Evolutionary conservation across 2,797 vertebrate genomes (phyloP).

Genomic region (Alexandromys oeconomus): DNA sequence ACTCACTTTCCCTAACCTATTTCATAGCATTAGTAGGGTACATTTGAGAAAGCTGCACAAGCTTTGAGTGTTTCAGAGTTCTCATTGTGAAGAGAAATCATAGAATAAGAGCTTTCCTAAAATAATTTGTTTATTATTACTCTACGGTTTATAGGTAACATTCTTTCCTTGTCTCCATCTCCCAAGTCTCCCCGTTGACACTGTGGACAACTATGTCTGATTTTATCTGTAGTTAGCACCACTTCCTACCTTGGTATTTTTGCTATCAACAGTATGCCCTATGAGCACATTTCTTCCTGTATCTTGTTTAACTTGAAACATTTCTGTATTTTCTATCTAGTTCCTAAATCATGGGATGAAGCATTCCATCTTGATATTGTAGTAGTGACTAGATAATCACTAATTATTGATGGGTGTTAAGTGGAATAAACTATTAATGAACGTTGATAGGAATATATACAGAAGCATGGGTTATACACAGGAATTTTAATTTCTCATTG

Average conservation of each 20-base stretch:
- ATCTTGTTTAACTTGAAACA: slow-evolving; percentile 2
- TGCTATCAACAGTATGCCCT: neutral
- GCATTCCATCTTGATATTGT: neutral
- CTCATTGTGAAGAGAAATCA: neutral
- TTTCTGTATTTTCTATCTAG: slow-evolving; percentile 32
- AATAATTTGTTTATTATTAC: neutral
- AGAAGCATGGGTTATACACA: slow-evolving; percentile 59
- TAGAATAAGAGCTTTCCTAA: neutral
- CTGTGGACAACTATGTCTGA: neutral
- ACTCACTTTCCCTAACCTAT: neutral
- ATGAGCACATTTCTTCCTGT: neutral
- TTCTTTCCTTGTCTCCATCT: neutral
- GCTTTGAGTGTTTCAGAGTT: neutral
- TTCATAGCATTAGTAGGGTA: neutral
- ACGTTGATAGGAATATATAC: slow-evolving; percentile 66
- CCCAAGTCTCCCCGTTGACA: neutral
- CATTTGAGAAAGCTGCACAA: neutral
- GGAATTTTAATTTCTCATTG: slow-evolving; percentile 65
- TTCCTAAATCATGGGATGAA: neutral
- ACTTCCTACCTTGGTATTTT: neutral
- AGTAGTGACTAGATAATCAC: neutral
- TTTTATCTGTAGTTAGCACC: neutral
- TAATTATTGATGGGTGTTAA: slow-evolving; percentile 36
- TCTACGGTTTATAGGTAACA: neutral
- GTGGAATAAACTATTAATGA: slow-evolving; percentile 63